A percentile compares a stretch with the other conserved stretches of the same genome.
Conservation (phyloP, 2,888 invertebrate genomes). For the Ormyrus rosae region DNA sequence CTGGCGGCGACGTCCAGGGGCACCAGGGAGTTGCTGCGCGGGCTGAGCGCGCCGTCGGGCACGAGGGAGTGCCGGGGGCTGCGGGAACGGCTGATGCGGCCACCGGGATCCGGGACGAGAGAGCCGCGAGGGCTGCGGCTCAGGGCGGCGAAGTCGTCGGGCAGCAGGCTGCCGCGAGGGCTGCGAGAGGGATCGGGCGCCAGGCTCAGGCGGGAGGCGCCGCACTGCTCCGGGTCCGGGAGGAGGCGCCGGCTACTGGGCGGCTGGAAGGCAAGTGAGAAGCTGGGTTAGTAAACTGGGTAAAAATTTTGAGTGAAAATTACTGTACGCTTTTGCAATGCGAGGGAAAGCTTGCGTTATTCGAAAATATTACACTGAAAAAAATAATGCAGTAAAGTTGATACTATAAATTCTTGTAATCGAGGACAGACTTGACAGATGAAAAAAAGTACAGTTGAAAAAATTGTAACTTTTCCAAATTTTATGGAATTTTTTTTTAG, state of each 20-base stretch:
- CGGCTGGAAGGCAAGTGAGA: no score
- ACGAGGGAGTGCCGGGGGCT: slow-evolving; percentile 81
- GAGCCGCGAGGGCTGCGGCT: slow-evolving; percentile 79
- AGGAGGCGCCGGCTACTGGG: slow-evolving; percentile 77
- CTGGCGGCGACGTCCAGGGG: slow-evolving; percentile 78
- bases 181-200: slow-evolving; percentile 77
- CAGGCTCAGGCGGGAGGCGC: slow-evolving; percentile 79
- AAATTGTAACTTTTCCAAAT: no score
- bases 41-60: slow-evolving; percentile 78
- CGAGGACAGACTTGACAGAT: no score
- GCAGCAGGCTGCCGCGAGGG: slow-evolving; percentile 81
- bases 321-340: no score
- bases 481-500: no score
- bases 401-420: no score
- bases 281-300: no score
- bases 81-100: slow-evolving; percentile 72
- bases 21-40: slow-evolving; percentile 79
- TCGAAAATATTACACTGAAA: no score
- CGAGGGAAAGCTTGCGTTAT: no score
- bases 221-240: slow-evolving; percentile 79
- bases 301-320: no score
- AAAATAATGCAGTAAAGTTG: no score
- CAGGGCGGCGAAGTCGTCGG: slow-evolving; percentile 75
- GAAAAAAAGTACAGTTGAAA: no score
- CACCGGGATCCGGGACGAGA: slow-evolving; percentile 79